These are phyloP conservation scores for Tokudaia tokunoshimensis DNA, from an alignment of 2,797 vertebrate genomes.

Conservation along the genomic window DNA sequence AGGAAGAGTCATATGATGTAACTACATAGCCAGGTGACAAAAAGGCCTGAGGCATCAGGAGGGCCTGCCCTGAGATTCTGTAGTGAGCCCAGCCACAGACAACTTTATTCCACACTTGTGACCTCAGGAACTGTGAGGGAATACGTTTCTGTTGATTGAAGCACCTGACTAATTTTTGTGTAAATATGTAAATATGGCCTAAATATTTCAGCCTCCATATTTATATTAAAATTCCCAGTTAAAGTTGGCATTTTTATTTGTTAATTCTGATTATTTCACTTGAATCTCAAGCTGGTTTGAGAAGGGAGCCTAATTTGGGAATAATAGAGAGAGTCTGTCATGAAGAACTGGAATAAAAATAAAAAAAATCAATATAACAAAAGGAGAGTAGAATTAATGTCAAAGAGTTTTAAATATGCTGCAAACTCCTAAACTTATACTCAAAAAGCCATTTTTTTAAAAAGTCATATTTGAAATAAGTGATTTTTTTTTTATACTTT, in stretches of 20 bases:
- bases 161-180: not conserved
- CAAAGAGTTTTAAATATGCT: slow-evolving; percentile 30
- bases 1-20: not conserved
- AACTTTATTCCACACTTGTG: not conserved
- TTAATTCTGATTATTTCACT: slow-evolving; percentile 23
- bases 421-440: slow-evolving; percentile 50
- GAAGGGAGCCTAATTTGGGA: not conserved
- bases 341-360: slow-evolving; percentile 25
- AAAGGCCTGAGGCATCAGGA: not conserved
- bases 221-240: slow-evolving; percentile 32
- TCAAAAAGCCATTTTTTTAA: not conserved
- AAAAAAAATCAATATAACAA: slow-evolving; percentile 35
- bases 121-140: not conserved
- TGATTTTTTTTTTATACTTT: slow-evolving; percentile 31
- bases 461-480: slow-evolving; percentile 1
- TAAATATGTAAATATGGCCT: not conserved
- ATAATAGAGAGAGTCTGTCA: not conserved
- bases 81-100: accelerated
- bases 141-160: not conserved
- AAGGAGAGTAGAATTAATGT: slow-evolving; percentile 14
- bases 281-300: not conserved
- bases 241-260: slow-evolving; percentile 25
- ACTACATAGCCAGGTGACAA: not conserved
- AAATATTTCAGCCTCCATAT: not conserved
- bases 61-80: not conserved